These are phyloP conservation scores for Pseudochirops corinnae DNA, from an alignment of 2,797 vertebrate species.

Conservation along the genomic window DNA sequence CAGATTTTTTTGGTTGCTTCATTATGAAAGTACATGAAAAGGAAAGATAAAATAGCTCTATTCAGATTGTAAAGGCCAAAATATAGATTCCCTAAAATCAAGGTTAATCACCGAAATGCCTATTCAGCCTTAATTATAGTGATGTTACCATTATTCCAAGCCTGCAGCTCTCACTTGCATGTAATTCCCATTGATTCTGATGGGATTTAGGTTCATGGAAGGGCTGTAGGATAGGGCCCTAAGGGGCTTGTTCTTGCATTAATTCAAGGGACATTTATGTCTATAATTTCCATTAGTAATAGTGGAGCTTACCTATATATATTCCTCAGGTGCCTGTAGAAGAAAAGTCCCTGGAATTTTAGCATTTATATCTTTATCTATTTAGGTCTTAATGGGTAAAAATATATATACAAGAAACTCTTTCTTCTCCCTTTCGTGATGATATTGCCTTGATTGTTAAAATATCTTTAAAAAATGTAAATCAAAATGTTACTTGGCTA, in stretches of 20 bases:
- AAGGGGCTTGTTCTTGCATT: slow-evolving; percentile 49
- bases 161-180: slow-evolving; percentile 26
- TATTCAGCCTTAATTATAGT: slow-evolving; percentile 57
- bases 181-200: not conserved
- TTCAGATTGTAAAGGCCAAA: slow-evolving; percentile 53
- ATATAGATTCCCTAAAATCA: slow-evolving; percentile 35
- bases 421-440: not conserved
- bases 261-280: slow-evolving; percentile 35
- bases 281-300: slow-evolving; percentile 36
- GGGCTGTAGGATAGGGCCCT: not conserved
- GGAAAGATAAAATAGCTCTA: not conserved
- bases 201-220: slow-evolving; percentile 1
- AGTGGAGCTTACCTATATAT: slow-evolving; percentile 44
- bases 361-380: not conserved
- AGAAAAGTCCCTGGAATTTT: not conserved
- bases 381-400: not conserved
- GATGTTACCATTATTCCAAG: not conserved
- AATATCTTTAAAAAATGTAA: slow-evolving; percentile 24
- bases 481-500: slow-evolving; percentile 14
- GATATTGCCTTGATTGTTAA: not conserved
- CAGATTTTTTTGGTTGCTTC: not conserved
- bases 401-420: not conserved
- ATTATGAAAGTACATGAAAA: not conserved
- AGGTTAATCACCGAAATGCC: slow-evolving; percentile 65
- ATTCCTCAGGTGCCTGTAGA: slow-evolving; percentile 5